Evolutionary conservation across 2,797 vertebrate species (phyloP).

Genomic region (Galaxias olidus): DNA sequence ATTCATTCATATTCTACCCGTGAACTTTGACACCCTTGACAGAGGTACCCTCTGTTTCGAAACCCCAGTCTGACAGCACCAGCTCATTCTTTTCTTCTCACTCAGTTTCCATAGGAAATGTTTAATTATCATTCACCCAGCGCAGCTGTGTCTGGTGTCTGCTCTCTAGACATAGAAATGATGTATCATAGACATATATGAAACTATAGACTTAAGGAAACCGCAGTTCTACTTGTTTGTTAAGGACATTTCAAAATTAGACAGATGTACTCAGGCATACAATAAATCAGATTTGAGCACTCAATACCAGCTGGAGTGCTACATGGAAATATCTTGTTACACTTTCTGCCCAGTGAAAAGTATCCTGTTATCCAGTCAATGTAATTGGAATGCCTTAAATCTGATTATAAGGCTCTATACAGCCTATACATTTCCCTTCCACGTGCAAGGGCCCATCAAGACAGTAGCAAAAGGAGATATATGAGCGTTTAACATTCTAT

Average conservation of each 20-base stretch:
- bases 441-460: too few relatives aligned
- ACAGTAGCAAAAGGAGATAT: too few relatives aligned
- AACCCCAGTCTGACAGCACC: slow-evolving; percentile 54
- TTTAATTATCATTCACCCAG: slow-evolving; percentile 55
- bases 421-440: slow-evolving; percentile 61
- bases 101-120: slow-evolving; percentile 59
- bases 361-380: slow-evolving; percentile 70
- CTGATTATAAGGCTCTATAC: slow-evolving; percentile 71
- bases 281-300: slow-evolving; percentile 72
- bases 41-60: slow-evolving; percentile 74
- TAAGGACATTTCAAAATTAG: slow-evolving; percentile 37
- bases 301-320: slow-evolving; percentile 53
- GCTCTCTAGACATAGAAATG: too few relatives aligned
- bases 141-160: slow-evolving; percentile 51
- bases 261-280: slow-evolving; percentile 66
- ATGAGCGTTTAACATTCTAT: too few relatives aligned
- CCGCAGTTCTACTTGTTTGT: neutral
- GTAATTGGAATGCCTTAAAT: slow-evolving; percentile 68
- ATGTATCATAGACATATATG: too few relatives aligned
- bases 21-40: slow-evolving; percentile 79
- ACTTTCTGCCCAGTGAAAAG: slow-evolving; percentile 59
- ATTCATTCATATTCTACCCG: slow-evolving; percentile 66
- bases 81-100: slow-evolving; percentile 58
- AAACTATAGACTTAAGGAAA: too few relatives aligned
- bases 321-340: slow-evolving; percentile 70